These are phyloP conservation scores for Catonia carolina DNA, from an alignment of 2,888 invertebrate species.

Conservation along the genomic window DNA sequence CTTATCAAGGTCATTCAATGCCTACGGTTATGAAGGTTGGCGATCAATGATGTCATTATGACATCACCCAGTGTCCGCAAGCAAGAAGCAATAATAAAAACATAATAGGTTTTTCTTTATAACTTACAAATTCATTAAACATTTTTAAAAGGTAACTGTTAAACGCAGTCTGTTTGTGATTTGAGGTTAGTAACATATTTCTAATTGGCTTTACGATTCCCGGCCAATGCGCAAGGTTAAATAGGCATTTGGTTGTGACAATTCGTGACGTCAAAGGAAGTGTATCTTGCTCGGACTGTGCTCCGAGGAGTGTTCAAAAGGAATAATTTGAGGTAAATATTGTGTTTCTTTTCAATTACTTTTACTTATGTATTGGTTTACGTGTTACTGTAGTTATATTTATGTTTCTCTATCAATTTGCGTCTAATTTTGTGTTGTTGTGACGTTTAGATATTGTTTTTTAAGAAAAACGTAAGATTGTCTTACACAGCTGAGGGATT, in stretches of 20 bases:
- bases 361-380: too few species aligned
- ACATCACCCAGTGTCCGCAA: conserved; percentile 27
- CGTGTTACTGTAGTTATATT: too few species aligned
- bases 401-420: too few species aligned
- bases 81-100: too few species aligned
- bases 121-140: too few species aligned
- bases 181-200: conserved; percentile 6
- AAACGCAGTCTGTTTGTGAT: neutral
- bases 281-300: conserved; percentile 7
- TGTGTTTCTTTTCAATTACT: too few species aligned
- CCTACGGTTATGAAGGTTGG: conserved; percentile 31
- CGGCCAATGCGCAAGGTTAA: conserved; percentile 7
- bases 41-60: conserved; percentile 34
- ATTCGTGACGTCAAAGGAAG: conserved; percentile 13
- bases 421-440: too few species aligned
- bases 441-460: too few species aligned
- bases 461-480: too few species aligned
- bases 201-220: neutral
- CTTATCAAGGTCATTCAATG: conserved; percentile 32
- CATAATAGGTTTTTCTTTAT: too few species aligned
- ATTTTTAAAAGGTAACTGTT: too few species aligned
- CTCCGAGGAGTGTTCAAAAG: conserved; percentile 5
- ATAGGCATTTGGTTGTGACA: conserved; percentile 10
- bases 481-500: too few species aligned
- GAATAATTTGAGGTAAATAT: neutral